Evolutionary conservation across 2,113 vertebrate genomes (phyloP).

Genomic region (Ascaphus truei): DNA sequence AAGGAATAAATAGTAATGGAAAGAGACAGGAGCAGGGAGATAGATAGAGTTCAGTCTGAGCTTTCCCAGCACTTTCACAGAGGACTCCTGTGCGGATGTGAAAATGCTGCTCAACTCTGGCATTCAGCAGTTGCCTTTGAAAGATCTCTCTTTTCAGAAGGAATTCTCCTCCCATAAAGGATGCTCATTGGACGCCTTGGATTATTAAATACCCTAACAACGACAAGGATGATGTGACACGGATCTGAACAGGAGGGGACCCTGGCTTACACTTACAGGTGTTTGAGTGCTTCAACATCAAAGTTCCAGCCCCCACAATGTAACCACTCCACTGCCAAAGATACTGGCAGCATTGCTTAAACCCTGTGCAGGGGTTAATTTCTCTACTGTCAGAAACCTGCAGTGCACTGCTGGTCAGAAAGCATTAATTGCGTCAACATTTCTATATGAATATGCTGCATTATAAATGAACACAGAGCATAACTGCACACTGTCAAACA

Average conservation of each 20-base stretch:
- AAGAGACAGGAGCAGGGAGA: background rate
- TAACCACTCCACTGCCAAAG: too few species aligned
- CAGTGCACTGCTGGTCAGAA: too few species aligned
- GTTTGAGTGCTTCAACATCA: too few species aligned
- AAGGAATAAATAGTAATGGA: background rate
- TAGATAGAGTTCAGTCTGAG: background rate
- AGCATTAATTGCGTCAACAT: too few species aligned
- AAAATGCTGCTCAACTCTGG: conserved; percentile 1
- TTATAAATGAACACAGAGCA: too few species aligned
- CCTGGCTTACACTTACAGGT: too few species aligned
- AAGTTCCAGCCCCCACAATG: too few species aligned
- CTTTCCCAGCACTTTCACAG: background rate
- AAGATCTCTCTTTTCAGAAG: conserved; percentile 3
- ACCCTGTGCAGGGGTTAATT: too few species aligned
- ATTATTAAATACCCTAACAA: conserved; percentile 18
- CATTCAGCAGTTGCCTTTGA: conserved; percentile 25
- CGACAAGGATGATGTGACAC: background rate
- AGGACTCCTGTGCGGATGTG: background rate
- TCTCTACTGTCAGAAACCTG: too few species aligned
- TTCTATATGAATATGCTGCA: too few species aligned
- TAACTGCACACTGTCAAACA: too few species aligned
- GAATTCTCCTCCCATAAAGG: conserved; percentile 21
- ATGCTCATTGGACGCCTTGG: conserved; percentile 9
- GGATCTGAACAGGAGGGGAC: background rate
- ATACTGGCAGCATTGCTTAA: too few species aligned